Percentiles rank a stretch among this genome's conserved stretches.
These are phyloP conservation scores for Percopsis transmontana DNA, from an alignment of 2,113 vertebrate genomes.

Conservation along the genomic window DNA sequence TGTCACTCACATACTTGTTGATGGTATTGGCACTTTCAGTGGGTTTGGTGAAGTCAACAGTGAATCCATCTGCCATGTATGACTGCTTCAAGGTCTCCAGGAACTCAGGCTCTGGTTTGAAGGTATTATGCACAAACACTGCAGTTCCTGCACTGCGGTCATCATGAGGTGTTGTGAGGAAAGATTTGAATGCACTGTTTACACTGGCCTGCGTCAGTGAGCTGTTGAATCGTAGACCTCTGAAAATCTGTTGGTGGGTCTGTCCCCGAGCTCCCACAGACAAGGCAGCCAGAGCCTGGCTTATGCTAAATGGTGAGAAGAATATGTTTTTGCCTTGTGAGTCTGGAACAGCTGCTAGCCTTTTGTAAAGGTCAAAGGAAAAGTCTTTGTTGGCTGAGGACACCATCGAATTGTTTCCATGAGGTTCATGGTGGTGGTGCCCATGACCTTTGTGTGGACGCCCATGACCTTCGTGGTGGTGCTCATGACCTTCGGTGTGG, in stretches of 20 bases:
- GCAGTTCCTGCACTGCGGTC: slow-evolving; percentile 55
- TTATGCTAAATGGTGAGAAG: slow-evolving; percentile 81
- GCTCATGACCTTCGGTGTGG: slow-evolving; percentile 2
- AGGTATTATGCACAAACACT: slow-evolving; percentile 58
- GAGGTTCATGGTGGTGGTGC: slow-evolving; percentile 21
- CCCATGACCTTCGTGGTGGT: neutral
- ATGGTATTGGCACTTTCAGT: slow-evolving; percentile 52
- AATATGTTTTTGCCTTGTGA: slow-evolving; percentile 77
- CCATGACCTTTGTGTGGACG: neutral
- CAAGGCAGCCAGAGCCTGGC: slow-evolving; percentile 75
- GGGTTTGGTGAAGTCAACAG: slow-evolving; percentile 57
- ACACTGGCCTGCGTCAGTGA: slow-evolving; percentile 37
- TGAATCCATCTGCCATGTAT: slow-evolving; percentile 64
- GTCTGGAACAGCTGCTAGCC: slow-evolving; percentile 53
- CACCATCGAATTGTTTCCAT: slow-evolving; percentile 29
- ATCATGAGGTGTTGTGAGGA: slow-evolving; percentile 28
- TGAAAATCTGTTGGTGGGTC: slow-evolving; percentile 74
- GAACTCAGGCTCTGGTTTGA: slow-evolving; percentile 50
- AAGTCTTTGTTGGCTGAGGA: slow-evolving; percentile 69
- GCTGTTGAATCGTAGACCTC: slow-evolving; percentile 62
- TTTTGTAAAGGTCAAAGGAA: slow-evolving; percentile 74
- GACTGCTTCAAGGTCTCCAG: slow-evolving; percentile 58
- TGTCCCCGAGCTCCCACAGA: slow-evolving; percentile 69
- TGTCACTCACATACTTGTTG: slow-evolving; percentile 60
- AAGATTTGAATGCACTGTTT: slow-evolving; percentile 38